Evolutionary conservation across 2,113 vertebrate species (phyloP).

Genomic region (Sander lucioperca): DNA sequence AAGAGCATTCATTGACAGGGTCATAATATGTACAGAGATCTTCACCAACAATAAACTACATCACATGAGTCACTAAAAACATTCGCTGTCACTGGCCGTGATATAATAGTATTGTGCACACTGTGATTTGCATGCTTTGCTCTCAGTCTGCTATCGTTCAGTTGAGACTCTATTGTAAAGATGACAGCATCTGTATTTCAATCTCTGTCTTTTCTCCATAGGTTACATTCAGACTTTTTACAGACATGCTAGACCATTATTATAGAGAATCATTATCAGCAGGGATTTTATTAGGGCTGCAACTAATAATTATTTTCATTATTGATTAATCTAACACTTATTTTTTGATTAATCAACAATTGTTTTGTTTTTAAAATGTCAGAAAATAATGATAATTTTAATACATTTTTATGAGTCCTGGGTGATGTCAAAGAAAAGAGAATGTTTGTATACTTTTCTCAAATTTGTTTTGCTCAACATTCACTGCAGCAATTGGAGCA

Average conservation of each 20-base stretch:
- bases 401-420: too few species aligned
- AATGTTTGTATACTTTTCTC: background rate
- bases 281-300: too few species aligned
- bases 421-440: too few species aligned
- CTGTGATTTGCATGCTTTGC: conserved; percentile 18
- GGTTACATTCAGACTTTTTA: background rate
- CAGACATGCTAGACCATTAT: background rate
- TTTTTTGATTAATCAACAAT: too few species aligned
- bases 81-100: background rate
- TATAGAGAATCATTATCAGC: background rate
- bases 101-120: background rate
- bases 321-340: too few species aligned
- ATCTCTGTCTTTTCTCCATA: background rate
- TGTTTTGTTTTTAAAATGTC: too few species aligned
- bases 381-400: too few species aligned
- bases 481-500: background rate
- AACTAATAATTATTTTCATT: too few species aligned
- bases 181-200: conserved; percentile 9
- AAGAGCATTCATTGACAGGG: background rate
- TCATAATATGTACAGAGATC: conserved; percentile 7
- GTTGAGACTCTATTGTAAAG: conserved; percentile 6
- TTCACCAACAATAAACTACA: background rate
- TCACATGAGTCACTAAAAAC: conserved; percentile 19
- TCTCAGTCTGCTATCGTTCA: background rate
- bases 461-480: background rate